phyloP scores from a whole-genome alignment of 92 coral and sea anemone species.

The Zoanthus solanderi region DNA sequence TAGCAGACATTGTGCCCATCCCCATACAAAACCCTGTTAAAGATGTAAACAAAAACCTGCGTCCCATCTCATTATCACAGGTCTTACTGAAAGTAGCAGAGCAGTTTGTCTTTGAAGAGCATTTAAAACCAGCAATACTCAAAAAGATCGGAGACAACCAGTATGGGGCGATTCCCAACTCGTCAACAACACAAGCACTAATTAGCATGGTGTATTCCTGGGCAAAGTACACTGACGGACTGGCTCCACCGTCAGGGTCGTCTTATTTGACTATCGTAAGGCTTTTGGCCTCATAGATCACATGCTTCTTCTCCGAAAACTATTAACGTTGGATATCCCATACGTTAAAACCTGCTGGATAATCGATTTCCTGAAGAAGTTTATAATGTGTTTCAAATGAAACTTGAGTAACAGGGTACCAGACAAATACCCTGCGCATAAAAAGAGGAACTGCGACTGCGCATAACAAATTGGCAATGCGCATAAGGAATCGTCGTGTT shows the following conservation, averaged over 20 bases:
- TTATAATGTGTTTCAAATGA: too few relatives aligned
- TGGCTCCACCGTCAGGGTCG: slow-evolving; percentile 25
- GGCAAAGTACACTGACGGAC: slow-evolving; percentile 24
- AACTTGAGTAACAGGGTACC: too few relatives aligned
- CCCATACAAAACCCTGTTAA: slow-evolving; percentile 17
- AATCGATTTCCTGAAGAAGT: too few relatives aligned
- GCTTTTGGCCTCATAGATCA: slow-evolving; percentile 20
- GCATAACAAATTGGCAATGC: too few relatives aligned
- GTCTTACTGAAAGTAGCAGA: slow-evolving; percentile 19
- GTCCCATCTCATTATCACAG: slow-evolving; percentile 11
- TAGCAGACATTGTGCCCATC: slow-evolving; percentile 25
- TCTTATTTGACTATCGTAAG: slow-evolving; percentile 9
- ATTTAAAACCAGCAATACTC: slow-evolving; percentile 14
- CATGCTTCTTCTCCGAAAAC: background rate
- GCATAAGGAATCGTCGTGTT: too few relatives aligned
- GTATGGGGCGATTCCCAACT: slow-evolving; percentile 22
- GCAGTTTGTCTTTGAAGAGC: slow-evolving; percentile 11
- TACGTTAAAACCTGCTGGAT: too few relatives aligned
- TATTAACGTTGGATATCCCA: too few relatives aligned
- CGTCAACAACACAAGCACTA: slow-evolving; percentile 29
- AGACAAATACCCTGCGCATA: too few relatives aligned
- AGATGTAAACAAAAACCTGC: slow-evolving; percentile 5
- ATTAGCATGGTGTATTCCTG: slow-evolving; percentile 32
- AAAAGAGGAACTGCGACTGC: too few relatives aligned
- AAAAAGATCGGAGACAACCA: slow-evolving; percentile 14